A percentile compares a stretch with the other conserved stretches of the same genome.
Conservation (phyloP, 2,113 vertebrate species). For the Syrmaticus mikado region DNA sequence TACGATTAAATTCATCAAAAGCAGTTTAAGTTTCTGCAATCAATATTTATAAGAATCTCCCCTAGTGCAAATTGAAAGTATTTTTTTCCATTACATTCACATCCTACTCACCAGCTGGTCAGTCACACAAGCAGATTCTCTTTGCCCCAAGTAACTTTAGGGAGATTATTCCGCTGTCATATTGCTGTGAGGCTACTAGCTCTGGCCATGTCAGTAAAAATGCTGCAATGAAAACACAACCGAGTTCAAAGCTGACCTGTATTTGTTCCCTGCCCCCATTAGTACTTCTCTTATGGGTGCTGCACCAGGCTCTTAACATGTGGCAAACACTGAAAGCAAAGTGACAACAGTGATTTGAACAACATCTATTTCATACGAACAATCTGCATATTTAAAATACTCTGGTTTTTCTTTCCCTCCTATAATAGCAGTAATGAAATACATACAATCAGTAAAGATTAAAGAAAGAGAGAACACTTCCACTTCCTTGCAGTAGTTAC, state of each 20-base stretch:
- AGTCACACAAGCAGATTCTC: background rate
- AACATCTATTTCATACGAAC: background rate
- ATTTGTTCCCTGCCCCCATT: background rate
- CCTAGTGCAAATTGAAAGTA: background rate
- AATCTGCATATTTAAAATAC: background rate
- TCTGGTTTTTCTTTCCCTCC: background rate
- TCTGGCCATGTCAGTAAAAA: background rate
- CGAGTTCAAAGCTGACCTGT: background rate
- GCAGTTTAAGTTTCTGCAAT: background rate
- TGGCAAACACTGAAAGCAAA: background rate
- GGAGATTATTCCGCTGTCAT: background rate
- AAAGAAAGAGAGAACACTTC: background rate
- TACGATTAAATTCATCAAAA: background rate
- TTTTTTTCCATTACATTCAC: background rate
- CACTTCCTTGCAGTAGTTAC: background rate
- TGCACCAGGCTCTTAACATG: background rate
- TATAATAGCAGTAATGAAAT: background rate
- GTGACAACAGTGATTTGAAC: background rate
- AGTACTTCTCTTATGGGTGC: background rate
- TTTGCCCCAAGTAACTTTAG: background rate
- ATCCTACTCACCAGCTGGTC: background rate
- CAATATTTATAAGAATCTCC: background rate
- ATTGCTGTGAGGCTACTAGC: background rate
- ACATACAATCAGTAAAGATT: background rate
- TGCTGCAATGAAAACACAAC: background rate